Percentiles rank a stretch among this genome's conserved stretches.
These are phyloP conservation scores for Dynastes maya DNA, from an alignment of 2,888 invertebrate genomes.

Conservation along the genomic window DNA sequence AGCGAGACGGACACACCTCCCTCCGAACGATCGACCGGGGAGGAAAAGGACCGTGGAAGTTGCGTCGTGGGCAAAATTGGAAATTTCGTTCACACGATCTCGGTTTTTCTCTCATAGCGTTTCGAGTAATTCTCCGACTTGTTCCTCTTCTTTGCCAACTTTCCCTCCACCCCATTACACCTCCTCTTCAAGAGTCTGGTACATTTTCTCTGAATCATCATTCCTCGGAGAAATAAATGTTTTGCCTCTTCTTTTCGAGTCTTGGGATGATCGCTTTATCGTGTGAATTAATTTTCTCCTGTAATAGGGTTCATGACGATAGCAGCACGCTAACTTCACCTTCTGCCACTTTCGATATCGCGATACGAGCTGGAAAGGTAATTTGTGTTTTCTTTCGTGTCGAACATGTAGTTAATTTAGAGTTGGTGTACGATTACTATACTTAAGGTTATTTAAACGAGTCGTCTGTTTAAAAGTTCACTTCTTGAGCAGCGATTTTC, in stretches of 20 bases:
- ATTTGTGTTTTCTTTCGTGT: constrained; percentile 53
- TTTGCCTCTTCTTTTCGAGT: background rate
- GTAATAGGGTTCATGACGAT: constrained; percentile 42
- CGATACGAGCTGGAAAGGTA: constrained; percentile 18
- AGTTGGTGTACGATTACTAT: constrained; percentile 45
- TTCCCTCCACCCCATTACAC: constrained; percentile 7
- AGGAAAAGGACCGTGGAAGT: constrained; percentile 43
- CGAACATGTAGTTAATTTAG: constrained; percentile 51
- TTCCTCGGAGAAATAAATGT: constrained; percentile 27
- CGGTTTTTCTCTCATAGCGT: constrained; percentile 52
- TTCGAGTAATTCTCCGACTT: constrained; percentile 52
- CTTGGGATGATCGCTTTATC: constrained; percentile 53
- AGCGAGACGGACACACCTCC: background rate
- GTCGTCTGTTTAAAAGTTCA: background rate
- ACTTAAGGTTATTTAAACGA: constrained; percentile 41
- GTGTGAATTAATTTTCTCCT: constrained; percentile 57
- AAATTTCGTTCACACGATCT: constrained; percentile 51
- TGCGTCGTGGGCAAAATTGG: constrained; percentile 50
- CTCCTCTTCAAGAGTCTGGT: background rate
- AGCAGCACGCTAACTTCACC: constrained; percentile 9
- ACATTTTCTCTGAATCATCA: constrained; percentile 11
- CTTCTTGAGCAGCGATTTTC: background rate
- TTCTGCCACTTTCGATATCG: background rate
- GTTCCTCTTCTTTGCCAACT: background rate
- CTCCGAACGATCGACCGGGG: background rate